These are phyloP conservation scores for Delphinapterus leucas DNA, from an alignment of 2,113 vertebrate species.

Conservation along the genomic window DNA sequence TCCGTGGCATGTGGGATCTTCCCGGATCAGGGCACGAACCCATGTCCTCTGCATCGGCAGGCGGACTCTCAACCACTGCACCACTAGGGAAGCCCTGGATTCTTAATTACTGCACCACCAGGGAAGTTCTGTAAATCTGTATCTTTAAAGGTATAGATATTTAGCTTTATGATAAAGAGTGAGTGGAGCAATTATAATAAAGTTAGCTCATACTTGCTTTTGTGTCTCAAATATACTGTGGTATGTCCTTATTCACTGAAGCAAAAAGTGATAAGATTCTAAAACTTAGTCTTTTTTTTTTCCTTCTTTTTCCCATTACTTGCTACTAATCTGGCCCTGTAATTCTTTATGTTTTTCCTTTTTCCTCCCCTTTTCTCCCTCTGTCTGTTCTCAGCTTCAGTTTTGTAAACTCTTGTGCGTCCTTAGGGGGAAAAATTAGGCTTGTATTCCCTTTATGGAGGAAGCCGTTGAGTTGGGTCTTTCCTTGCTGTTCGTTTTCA, in stretches of 20 bases:
- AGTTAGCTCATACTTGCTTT: background rate
- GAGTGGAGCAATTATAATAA: background rate
- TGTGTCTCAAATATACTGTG: background rate
- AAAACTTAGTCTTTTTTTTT: background rate
- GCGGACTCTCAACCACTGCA: no score
- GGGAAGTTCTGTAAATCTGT: no score
- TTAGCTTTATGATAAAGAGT: conserved; percentile 8
- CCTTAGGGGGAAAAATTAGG: background rate
- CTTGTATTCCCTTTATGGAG: background rate
- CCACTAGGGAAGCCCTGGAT: no score
- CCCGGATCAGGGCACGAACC: no score
- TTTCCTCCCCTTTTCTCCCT: background rate
- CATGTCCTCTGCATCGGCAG: no score
- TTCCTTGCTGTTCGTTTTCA: background rate
- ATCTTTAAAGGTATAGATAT: background rate
- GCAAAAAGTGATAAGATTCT: background rate
- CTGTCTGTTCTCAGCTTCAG: background rate
- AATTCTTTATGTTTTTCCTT: background rate
- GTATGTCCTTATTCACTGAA: background rate
- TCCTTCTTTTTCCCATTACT: background rate
- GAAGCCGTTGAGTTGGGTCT: background rate
- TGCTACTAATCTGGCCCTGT: background rate
- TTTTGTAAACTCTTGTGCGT: background rate
- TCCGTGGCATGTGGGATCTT: no score
- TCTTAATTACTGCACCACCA: no score